phyloP scores from a whole-genome alignment of 2,113 vertebrate species.

The Strix uralensis region DNA sequence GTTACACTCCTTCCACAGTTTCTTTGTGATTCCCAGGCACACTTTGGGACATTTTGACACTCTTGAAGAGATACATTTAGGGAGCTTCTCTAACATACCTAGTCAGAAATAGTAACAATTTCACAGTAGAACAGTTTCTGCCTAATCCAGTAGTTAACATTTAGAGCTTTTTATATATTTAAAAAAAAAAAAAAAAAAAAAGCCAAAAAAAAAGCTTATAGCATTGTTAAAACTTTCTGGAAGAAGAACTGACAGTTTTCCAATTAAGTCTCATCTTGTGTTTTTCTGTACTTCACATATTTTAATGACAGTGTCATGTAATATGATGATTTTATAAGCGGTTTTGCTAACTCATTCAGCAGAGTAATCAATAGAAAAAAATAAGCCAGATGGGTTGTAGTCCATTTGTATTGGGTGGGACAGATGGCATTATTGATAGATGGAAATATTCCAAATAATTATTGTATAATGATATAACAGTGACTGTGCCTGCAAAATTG shows the following conservation, averaged over 20 bases:
- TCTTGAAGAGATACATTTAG: background rate
- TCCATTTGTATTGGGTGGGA: slow-evolving; percentile 73
- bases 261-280: slow-evolving; percentile 73
- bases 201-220: background rate
- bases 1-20: background rate
- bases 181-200: background rate
- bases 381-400: slow-evolving; percentile 73
- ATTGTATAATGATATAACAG: slow-evolving; percentile 68
- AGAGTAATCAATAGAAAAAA: slow-evolving; percentile 73
- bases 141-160: slow-evolving; percentile 24
- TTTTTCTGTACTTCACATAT: slow-evolving; percentile 67
- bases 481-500: slow-evolving; percentile 59
- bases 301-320: slow-evolving; percentile 72
- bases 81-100: background rate
- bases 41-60: background rate
- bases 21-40: background rate
- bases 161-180: background rate
- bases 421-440: slow-evolving; percentile 80
- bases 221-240: slow-evolving; percentile 65
- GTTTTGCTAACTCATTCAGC: slow-evolving; percentile 73
- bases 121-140: background rate
- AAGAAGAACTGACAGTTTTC: slow-evolving; percentile 70
- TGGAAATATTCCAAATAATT: slow-evolving; percentile 77
- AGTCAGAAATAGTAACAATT: background rate
- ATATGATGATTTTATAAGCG: slow-evolving; percentile 65